Evolutionary conservation across 2,888 invertebrate species (phyloP).

Genomic region (Lycophotia porphyrea): DNA sequence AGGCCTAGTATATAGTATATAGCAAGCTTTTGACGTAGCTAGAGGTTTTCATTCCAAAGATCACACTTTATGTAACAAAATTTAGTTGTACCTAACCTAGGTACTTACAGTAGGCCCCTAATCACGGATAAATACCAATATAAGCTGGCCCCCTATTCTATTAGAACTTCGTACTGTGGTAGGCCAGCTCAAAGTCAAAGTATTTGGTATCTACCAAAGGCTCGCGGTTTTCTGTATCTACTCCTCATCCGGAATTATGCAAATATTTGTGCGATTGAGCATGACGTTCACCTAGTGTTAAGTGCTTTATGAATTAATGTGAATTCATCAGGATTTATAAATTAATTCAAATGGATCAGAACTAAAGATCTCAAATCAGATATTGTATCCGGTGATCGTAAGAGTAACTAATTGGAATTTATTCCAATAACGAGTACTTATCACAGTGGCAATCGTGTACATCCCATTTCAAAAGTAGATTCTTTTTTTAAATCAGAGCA

Average conservation of each 20-base stretch:
- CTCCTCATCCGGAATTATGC: background rate
- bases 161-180: background rate
- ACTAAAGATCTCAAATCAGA: background rate
- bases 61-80: background rate
- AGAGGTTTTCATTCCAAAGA: background rate
- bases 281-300: background rate
- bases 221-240: background rate
- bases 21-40: background rate
- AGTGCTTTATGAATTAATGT: background rate
- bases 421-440: background rate
- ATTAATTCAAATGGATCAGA: background rate
- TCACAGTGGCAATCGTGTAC: background rate
- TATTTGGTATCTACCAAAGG: background rate
- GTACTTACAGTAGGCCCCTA: background rate
- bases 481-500: background rate
- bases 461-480: background rate
- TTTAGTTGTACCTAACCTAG: background rate
- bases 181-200: too few relatives aligned
- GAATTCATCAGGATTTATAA: slow-evolving; percentile 1
- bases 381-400: slow-evolving; percentile 5
- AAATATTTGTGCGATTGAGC: background rate
- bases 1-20: background rate
- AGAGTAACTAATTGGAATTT: background rate
- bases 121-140: background rate
- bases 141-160: background rate